A percentile compares a stretch with the other conserved stretches of the same genome.
phyloP scores from a whole-genome alignment of 2,113 vertebrate species.

The Geothlypis trichas region DNA sequence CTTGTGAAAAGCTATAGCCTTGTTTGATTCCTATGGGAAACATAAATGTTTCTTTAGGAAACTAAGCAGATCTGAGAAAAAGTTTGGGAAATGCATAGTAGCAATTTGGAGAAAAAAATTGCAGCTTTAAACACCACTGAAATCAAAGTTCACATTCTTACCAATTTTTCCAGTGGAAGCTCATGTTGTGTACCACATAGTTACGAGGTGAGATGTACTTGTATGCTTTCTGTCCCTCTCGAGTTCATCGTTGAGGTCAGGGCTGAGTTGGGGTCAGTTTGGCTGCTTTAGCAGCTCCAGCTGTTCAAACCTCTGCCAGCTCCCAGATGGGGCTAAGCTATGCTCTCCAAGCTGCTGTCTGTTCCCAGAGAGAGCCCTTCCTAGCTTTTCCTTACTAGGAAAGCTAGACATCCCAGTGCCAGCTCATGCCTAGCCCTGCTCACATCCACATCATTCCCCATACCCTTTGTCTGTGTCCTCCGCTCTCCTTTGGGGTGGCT shows the following conservation, averaged over 20 bases:
- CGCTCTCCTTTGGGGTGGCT: not conserved
- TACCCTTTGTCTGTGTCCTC: not conserved
- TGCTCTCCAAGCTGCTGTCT: not conserved
- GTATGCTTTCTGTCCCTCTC: not conserved
- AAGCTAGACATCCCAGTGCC: not conserved
- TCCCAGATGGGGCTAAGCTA: not conserved
- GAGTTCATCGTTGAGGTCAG: not conserved
- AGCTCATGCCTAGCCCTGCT: not conserved
- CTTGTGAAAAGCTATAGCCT: not conserved
- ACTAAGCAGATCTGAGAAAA: slow-evolving; percentile 1
- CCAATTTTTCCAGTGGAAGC: slow-evolving; percentile 17
- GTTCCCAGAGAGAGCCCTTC: not conserved
- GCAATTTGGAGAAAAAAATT: not conserved
- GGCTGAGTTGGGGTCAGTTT: not conserved
- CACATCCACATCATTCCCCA: not conserved
- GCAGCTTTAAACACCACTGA: not conserved
- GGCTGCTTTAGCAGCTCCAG: not conserved
- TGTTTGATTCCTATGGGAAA: slow-evolving; percentile 35
- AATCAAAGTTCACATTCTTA: slow-evolving; percentile 41
- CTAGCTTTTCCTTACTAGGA: not conserved
- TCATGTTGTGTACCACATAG: not conserved
- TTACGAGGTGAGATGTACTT: slow-evolving; percentile 47
- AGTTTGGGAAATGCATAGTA: not conserved
- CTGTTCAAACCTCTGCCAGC: not conserved
- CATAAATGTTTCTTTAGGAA: not conserved